Base-by-base conservation (phyloP, 2,888 invertebrate genomes). In the Agrotis segetum region DNA sequence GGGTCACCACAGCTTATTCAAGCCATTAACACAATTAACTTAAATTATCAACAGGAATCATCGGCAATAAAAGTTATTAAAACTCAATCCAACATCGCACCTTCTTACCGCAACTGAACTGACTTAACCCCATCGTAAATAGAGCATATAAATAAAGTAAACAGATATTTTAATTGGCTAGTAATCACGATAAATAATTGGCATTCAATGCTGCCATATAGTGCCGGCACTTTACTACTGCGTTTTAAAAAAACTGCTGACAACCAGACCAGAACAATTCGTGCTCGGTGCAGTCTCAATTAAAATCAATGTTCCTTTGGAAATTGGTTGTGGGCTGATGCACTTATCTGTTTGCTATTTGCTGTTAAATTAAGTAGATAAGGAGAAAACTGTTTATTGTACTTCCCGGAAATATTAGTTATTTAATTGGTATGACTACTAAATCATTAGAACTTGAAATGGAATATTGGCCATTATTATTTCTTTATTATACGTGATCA, bases 151-250 rank as follows among this genome's bases (percentile, higher is more conserved):
- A 58, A 63, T 72, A 78, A 78, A 77, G 71, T 77, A 79, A 82
- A 79, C 65, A 79, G 62, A 79, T 79, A 82, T 79, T 79, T 77
- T 79, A 79, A 79, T 79, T 77, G 67, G 52, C 47, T 29, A 72
- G 71, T 77, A 77, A 79, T 79, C 65, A 72, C 52, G 58, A 21
- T 72, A 60, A 81, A 65, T 79, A 77, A 82, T 77, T 77, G 71
- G 67, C 72, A 68, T 77, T 68, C 78, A 60, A 77, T 68, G 72
- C 77, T n/a, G 53, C 65, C 67, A 66, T 77, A 77, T 59, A 59
- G 60, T 67, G 50, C 56, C 63, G 67, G 64, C 29, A 71, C 40
- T 78, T 67, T 72, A 77, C 67, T 52, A 72, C 24, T 19, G 52
- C 56, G 2, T 71, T 46, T 61, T n/a, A 11, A 68, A 81, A 79